phyloP scores from a whole-genome alignment of 2,888 invertebrate genomes.

The Diadegma fenestrale region DNA sequence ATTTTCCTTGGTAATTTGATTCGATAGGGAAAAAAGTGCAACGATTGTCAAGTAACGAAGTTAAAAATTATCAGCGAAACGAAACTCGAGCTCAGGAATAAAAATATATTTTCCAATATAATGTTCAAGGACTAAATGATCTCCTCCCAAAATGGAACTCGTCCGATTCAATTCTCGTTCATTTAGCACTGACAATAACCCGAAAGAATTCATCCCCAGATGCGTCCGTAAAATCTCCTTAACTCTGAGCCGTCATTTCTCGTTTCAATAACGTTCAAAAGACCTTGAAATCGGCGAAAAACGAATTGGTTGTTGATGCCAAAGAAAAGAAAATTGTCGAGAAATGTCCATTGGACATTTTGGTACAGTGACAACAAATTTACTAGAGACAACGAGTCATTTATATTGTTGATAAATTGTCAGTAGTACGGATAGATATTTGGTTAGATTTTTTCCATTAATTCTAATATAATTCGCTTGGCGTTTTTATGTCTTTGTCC shows the following conservation, averaged over 20 bases:
- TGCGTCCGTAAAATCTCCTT: not conserved
- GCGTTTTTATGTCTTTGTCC: constrained; percentile 8
- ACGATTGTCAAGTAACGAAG: not conserved
- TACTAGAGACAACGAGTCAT: not conserved
- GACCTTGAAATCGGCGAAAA: not conserved
- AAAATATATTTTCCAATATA: not conserved
- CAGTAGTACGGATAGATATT: not conserved
- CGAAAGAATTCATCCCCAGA: not conserved
- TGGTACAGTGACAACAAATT: not conserved
- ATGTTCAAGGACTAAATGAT: not conserved
- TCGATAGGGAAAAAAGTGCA: not conserved
- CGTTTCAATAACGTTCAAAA: not conserved
- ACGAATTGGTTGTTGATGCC: not conserved
- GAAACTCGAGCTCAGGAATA: not conserved
- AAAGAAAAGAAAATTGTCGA: not conserved
- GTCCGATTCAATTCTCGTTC: not conserved
- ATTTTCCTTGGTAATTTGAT: not conserved
- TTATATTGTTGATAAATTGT: not conserved
- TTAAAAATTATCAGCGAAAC: not conserved
- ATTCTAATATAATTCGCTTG: constrained; percentile 5
- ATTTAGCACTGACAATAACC: not conserved
- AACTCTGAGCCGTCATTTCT: not conserved
- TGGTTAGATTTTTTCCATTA: not conserved
- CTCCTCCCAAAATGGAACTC: not conserved
- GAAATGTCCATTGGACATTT: not conserved